Percentiles rank a stretch among this genome's conserved stretches.
phyloP scores from a whole-genome alignment of 2,113 vertebrate genomes.

The Cyrtonyx montezumae region DNA sequence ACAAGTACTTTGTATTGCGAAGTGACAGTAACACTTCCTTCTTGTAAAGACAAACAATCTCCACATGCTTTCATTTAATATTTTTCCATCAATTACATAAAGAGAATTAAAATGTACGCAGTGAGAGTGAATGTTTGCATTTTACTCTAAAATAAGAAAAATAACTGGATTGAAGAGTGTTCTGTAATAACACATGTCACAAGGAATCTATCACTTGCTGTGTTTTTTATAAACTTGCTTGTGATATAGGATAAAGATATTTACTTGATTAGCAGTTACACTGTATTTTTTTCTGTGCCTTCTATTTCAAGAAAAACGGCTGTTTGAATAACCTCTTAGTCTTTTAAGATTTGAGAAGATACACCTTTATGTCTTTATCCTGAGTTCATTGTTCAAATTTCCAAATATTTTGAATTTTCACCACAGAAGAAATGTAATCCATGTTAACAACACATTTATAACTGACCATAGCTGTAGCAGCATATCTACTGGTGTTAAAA shows the following conservation, averaged over 20 bases:
- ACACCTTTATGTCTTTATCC: neutral
- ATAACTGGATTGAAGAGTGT: slow-evolving; percentile 3
- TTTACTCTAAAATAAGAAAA: slow-evolving; percentile 62
- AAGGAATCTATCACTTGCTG: slow-evolving; percentile 50
- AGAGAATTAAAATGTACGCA: slow-evolving; percentile 50
- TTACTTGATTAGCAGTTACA: slow-evolving; percentile 57
- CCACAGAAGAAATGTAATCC: slow-evolving; percentile 12
- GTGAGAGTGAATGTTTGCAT: slow-evolving; percentile 47
- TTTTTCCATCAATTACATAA: slow-evolving; percentile 74
- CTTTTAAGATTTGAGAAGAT: slow-evolving; percentile 30
- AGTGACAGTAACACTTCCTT: slow-evolving; percentile 72
- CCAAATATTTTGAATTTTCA: slow-evolving; percentile 67
- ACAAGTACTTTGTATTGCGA: slow-evolving; percentile 71
- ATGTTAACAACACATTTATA: slow-evolving; percentile 50
- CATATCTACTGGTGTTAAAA: neutral
- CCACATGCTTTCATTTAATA: slow-evolving; percentile 69
- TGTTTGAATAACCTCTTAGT: slow-evolving; percentile 49
- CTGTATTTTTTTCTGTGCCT: slow-evolving; percentile 39
- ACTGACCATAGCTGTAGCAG: slow-evolving; percentile 5
- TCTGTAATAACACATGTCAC: slow-evolving; percentile 52
- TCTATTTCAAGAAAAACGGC: slow-evolving; percentile 69
- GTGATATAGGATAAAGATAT: slow-evolving; percentile 45
- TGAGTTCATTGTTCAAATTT: slow-evolving; percentile 43
- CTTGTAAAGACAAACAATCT: slow-evolving; percentile 74
- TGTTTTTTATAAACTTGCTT: slow-evolving; percentile 55